Evolutionary conservation across 2,797 vertebrate species (phyloP), one percentile per base, ranked within the genome.

Genomic region (Smutsia gigantea): DNA sequence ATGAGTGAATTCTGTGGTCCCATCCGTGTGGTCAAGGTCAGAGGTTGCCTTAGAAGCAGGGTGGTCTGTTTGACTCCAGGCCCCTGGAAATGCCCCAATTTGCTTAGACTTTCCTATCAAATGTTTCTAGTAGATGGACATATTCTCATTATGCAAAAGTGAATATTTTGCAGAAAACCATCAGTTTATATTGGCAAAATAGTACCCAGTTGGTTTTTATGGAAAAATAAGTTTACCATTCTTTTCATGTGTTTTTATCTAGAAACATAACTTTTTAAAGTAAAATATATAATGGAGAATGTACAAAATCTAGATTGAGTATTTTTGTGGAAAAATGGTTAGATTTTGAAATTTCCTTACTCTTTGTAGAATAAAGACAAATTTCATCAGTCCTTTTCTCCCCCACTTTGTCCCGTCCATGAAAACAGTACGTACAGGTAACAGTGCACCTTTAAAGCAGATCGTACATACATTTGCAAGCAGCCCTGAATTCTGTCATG

Each of bases 281-380:
- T 68, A 59, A 93, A 92, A 90, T 88, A 61, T 49, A 34, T 55
- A 25, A 88, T 42, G 39, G 37, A 93, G 29, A 79, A 81, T 12
- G 34, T 77, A 17, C 5, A 84, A 90, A 82, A 69, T 71, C 53
- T 46, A 91, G 31, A 69, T 15, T 51, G 25, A 37, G 4, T 18
- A n/a, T 61, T 79, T 93, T 75, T 77, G 17, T 57, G 8, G 63
- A 23, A 90, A 83, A 94, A 71, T 17, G 8, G 29, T 42, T 94
- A 31, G 29, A 72, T 78, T 93, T 86, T 72, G 21, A 91, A 81
- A 57, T 93, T 9, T 42, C n/a, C 5, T 51, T 83, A 17, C 77
- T 97, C 39, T 92, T 92, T 85, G 68, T 66, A 46, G 86, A 39
- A 82, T 79, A 68, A 68, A 96, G 69, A 72, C 55, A 66, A 49